Evolutionary conservation across 2,797 vertebrate species (phyloP).

Genomic region (Manis crassicaudata): DNA sequence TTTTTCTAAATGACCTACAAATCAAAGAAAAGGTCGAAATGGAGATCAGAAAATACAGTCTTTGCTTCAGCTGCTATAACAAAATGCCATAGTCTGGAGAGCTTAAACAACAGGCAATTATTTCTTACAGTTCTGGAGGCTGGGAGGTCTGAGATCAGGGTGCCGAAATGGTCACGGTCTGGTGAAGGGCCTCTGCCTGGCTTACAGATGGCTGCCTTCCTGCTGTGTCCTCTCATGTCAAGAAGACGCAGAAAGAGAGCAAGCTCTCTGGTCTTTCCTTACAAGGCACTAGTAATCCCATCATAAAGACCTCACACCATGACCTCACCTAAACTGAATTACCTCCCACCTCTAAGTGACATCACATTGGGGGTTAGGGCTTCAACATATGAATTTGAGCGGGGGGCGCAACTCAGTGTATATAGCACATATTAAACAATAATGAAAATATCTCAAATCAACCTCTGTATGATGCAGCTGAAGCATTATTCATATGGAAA

Average conservation of each 20-base stretch:
- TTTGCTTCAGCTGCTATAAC: neutral
- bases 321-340: neutral
- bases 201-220: neutral
- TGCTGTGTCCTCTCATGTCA: neutral
- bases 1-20: slow-evolving; percentile 33
- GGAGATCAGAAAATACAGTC: slow-evolving; percentile 16
- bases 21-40: slow-evolving; percentile 13
- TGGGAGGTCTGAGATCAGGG: neutral
- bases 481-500: slow-evolving; percentile 38
- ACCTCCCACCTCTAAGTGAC: neutral
- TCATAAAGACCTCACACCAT: neutral
- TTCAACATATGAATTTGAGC: neutral
- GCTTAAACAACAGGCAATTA: neutral
- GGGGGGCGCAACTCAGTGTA: neutral
- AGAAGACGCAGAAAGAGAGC: neutral
- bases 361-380: neutral
- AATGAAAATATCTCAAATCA: slow-evolving; percentile 45
- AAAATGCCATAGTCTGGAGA: neutral
- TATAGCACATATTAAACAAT: neutral
- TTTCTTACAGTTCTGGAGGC: neutral
- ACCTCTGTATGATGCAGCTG: neutral
- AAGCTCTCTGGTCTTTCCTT: neutral
- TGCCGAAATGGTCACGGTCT: neutral
- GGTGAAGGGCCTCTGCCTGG: neutral
- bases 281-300: neutral